Evolutionary conservation across 2,113 vertebrate species (phyloP).

Genomic region (Plecturocebus donacophilus): DNA sequence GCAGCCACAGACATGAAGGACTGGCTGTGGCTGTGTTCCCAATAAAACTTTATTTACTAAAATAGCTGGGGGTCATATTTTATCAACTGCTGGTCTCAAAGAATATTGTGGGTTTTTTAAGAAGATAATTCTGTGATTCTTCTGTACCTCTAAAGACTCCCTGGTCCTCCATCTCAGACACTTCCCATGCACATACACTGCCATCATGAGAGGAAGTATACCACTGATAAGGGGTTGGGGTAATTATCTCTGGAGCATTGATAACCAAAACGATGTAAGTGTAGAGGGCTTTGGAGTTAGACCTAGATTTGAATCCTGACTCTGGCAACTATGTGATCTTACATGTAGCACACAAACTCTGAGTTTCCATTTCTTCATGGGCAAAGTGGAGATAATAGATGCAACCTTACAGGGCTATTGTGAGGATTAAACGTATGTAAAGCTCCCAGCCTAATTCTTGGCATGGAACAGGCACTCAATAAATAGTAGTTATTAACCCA

Average conservation of each 20-base stretch:
- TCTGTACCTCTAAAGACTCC: not conserved
- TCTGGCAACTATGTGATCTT: not conserved
- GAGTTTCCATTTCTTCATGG: not conserved
- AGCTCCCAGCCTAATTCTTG: not conserved
- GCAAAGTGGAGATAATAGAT: not conserved
- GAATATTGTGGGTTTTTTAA: slow-evolving; percentile 24
- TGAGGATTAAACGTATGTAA: not conserved
- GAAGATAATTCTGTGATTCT: slow-evolving; percentile 56
- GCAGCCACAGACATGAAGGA: not conserved
- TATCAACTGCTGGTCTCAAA: not conserved
- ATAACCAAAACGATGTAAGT: slow-evolving; percentile 17
- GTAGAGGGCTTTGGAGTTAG: not conserved
- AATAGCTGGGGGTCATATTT: slow-evolving; percentile 11
- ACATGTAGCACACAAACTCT: not conserved
- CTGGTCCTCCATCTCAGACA: not conserved
- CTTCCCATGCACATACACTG: not conserved
- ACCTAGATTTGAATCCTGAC: not conserved
- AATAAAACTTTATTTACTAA: slow-evolving; percentile 61
- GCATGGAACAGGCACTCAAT: slow-evolving; percentile 37
- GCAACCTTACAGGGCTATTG: not conserved
- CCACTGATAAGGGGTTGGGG: not conserved
- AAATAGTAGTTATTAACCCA: slow-evolving; percentile 59
- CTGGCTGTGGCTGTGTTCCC: not conserved
- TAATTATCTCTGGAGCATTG: not conserved
- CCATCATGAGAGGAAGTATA: not conserved